These are phyloP conservation scores for Catocala sponsa DNA, from an alignment of 2,888 invertebrate species.

Conservation along the genomic window DNA sequence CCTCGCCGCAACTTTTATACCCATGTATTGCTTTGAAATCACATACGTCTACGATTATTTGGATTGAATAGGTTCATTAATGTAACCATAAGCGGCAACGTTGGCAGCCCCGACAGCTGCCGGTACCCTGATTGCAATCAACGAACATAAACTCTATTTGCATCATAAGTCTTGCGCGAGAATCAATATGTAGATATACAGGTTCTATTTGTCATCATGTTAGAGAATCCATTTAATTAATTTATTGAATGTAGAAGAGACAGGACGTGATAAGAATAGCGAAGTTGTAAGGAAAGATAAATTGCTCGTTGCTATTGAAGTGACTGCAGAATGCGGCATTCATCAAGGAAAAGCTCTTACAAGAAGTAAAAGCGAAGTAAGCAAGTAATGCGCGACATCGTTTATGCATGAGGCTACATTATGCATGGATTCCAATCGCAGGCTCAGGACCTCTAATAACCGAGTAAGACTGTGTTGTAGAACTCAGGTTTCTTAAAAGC, in stretches of 20 bases:
- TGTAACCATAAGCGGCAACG: conserved; percentile 29
- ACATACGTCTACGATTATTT: conserved; percentile 46
- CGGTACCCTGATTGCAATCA: conserved; percentile 13
- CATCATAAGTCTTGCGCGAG: conserved; percentile 16
- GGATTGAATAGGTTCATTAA: conserved; percentile 45
- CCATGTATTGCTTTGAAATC: conserved; percentile 57
- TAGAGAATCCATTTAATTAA: conserved; percentile 1
- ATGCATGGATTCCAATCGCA: conserved; percentile 78
- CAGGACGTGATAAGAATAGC: conserved; percentile 32
- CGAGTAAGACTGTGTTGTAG: conserved; percentile 62
- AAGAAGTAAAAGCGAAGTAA: conserved; percentile 68
- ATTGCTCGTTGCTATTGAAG: conserved; percentile 54
- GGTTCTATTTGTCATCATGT: not conserved
- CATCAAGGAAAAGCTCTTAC: conserved; percentile 62
- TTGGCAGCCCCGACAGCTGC: conserved; percentile 4
- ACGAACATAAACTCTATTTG: conserved; percentile 9
- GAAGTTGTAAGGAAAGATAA: conserved; percentile 50
- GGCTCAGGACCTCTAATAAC: conserved; percentile 68
- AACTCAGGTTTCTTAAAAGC: conserved; percentile 47
- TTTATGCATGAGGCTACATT: conserved; percentile 81
- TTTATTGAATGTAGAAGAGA: conserved; percentile 8
- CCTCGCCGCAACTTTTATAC: conserved; percentile 61
- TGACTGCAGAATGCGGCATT: conserved; percentile 57
- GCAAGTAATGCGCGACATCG: conserved; percentile 73
- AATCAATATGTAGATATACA: conserved; percentile 2